Evolutionary conservation across 2,797 vertebrate genomes (phyloP), one percentile per base, ranked within the genome.

Genomic region (Tinamus major): DNA sequence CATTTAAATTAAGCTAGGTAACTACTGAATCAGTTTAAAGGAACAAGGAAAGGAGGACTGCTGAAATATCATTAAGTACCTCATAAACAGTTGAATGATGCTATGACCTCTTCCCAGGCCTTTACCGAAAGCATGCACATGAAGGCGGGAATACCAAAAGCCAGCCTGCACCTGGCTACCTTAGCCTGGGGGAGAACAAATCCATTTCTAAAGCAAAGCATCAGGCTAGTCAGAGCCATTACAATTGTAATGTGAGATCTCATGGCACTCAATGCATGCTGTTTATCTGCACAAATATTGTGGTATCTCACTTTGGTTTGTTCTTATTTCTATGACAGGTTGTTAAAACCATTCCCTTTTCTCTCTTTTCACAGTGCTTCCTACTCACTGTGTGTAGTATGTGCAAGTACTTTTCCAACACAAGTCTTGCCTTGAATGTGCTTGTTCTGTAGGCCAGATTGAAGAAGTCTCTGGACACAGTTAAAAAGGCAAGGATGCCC

Each of bases 121-220:
- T 75, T 41, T 74, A 39, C 59, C 56, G 64, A n/a, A 56, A 49
- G 15, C 23, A 90, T 64, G 59, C 33, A 63, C 27, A 53, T 58
- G 63, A 79, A 77, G 72, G 31, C 41, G 90, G 56, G 67, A 74
- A 74, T 71, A 15, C 10, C 58, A 85, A 92, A 91, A 78, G 53
- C 62, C 71, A 79, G 44, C 31, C 33, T 77, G 33, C 56, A 58
- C 35, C 44, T 82, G 70, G 42, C 56, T 85, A 15, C 63, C 78
- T 93, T 39, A 82, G 59, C 80, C 56, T 20, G 2, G 27, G 63
- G 71, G 31, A 61, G 92, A 92, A 55, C 11, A 93, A 85, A 82
- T 19, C 10, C 9, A 39, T 90, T 93, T 94, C 84, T 64, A 84
- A 79, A 86, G 71, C 55, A 83, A 72, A 86, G 49, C 14, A 3